Percentiles rank a stretch among this genome's conserved stretches.
phyloP scores from a whole-genome alignment of 2,113 vertebrate species.

The Suncus etruscus region DNA sequence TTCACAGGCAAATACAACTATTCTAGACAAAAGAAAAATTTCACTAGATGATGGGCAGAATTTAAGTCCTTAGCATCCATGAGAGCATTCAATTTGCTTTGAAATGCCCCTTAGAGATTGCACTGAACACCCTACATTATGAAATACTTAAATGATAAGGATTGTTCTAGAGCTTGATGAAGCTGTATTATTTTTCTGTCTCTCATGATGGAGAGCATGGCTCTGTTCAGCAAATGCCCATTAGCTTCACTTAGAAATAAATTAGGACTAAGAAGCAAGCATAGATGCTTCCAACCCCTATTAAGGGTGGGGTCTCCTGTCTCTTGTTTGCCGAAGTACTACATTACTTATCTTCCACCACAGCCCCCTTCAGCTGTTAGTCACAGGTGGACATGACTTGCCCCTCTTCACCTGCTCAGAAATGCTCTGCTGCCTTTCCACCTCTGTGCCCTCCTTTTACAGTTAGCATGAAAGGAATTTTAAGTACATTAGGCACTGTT shows the following conservation, averaged over 20 bases:
- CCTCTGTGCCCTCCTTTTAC: background rate
- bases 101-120: slow-evolving; percentile 43
- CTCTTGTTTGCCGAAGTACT: background rate
- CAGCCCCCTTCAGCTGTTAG: slow-evolving; percentile 53
- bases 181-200: background rate
- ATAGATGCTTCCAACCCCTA: slow-evolving; percentile 39
- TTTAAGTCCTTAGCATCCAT: slow-evolving; percentile 41
- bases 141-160: slow-evolving; percentile 5
- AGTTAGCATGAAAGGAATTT: slow-evolving; percentile 60
- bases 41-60: background rate
- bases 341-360: background rate
- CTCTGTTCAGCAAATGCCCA: slow-evolving; percentile 47
- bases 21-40: slow-evolving; percentile 47
- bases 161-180: background rate
- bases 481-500: slow-evolving; percentile 66
- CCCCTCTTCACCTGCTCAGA: slow-evolving; percentile 60
- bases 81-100: slow-evolving; percentile 53
- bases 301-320: background rate
- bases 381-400: slow-evolving; percentile 71
- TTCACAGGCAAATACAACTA: slow-evolving; percentile 24
- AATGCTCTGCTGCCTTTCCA: background rate
- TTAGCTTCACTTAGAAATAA: slow-evolving; percentile 50
- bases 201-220: background rate
- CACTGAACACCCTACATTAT: background rate
- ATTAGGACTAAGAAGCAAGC: slow-evolving; percentile 47